Base-by-base conservation (phyloP, 2,888 invertebrate genomes). In the Anthoptus insignis region DNA sequence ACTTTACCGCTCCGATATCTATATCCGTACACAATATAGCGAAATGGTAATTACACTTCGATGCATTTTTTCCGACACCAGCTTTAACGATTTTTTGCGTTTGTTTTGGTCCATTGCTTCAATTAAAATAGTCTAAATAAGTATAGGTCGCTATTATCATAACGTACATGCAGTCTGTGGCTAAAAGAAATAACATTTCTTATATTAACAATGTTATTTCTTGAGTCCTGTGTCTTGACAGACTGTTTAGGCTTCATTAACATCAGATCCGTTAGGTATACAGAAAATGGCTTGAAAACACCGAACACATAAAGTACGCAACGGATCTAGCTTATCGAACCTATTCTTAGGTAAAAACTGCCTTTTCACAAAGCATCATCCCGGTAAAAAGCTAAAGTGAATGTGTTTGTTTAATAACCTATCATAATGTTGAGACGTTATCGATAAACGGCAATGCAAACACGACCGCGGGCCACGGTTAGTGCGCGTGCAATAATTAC, bases 371-470 rank as follows among this genome's bases (percentile, higher is more conserved):
- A n/a, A 57, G 27, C 37, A 32, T 8, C 11, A 47, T 37, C 19
- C 39, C 47, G 42, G 37, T 24, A 50, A 57, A 50, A 57, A 63
- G 11, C 16, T 22, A 9, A 27, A 56, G 22, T 22, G n/a, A 39
- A 50, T 64, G 19, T 56, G 63, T 63, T 37, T 37, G 56, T 50
- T 63, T 64, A 56, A 49, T 45, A 50, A 52, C 24, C 11, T 64
- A 64, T 64, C 63, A 39, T 57, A 57, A 64, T 57, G 63, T 57
- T 64, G 39, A 49, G 27, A 63, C 39, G 49, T 64, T 64, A 64
- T 64, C 63, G 39, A 24, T 64, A 49, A 64, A 50, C 63, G 63
- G 56, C 32, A 57, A 64, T 50, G 63, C 63, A 49, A 63, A 50
- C 63, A 49, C n/a, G 39, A 14, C 42, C 24, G 27, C 49, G 56